Evolutionary conservation across 1,140 invertebrate genomes (phyloP).

Genomic region (Vanessa tameamea): DNA sequence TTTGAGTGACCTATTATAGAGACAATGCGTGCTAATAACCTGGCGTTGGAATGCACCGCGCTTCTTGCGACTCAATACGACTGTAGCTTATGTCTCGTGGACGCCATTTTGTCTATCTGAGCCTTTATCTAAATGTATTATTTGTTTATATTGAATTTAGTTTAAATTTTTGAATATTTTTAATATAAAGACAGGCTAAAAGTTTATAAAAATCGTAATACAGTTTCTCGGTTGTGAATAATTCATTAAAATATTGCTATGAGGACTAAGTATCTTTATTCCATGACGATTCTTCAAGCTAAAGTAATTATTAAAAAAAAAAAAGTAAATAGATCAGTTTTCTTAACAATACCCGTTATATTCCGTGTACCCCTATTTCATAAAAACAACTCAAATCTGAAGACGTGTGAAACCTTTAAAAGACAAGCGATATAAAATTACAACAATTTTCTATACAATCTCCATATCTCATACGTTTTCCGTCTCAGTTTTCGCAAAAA

Average conservation of each 20-base stretch:
- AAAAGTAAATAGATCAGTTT: no score
- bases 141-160: not conserved
- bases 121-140: constrained; percentile 8
- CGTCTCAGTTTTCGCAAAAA: constrained; percentile 43
- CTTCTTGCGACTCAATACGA: constrained; percentile 18
- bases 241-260: no score
- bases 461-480: constrained; percentile 21
- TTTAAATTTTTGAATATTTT: no score
- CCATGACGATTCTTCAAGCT: no score
- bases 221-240: no score
- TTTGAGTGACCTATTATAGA: constrained; percentile 59
- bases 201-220: no score
- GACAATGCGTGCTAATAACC: constrained; percentile 73
- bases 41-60: constrained; percentile 51
- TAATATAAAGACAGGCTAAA: no score
- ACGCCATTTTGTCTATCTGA: constrained; percentile 30
- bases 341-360: not conserved
- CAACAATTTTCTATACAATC: not conserved
- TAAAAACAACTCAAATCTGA: not conserved
- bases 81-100: not conserved
- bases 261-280: no score
- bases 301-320: no score
- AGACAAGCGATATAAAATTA: not conserved
- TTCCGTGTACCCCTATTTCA: constrained; percentile 4
- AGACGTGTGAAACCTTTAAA: not conserved